A percentile compares a stretch with the other conserved stretches of the same genome.
phyloP scores from a whole-genome alignment of 2,113 vertebrate species.

The Lichenostomus cassidix region DNA sequence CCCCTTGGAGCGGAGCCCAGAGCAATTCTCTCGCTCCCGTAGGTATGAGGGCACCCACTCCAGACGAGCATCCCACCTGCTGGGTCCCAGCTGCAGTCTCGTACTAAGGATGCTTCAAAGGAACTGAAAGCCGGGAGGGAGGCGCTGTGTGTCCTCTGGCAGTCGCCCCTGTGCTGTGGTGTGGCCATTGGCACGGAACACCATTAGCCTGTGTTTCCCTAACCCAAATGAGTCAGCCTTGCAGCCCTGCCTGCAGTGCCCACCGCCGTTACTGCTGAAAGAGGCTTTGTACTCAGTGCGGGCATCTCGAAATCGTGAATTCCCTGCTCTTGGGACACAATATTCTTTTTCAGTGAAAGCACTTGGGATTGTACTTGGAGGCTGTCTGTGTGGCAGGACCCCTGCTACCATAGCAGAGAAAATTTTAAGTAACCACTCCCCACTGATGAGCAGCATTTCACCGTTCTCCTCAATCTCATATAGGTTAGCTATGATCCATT shows the following conservation, averaged over 20 bases:
- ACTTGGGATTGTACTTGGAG: rapidly evolving
- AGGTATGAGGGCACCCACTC: not conserved
- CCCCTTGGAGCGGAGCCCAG: rapidly evolving
- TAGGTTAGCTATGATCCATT: rapidly evolving
- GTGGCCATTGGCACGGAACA: not conserved
- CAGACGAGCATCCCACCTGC: not conserved
- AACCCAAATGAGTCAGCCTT: not conserved
- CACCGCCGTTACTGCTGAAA: rapidly evolving
- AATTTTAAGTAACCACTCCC: not conserved
- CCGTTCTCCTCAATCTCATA: rapidly evolving
- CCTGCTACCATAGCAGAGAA: not conserved
- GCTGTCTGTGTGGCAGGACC: not conserved
- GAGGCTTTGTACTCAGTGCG: not conserved
- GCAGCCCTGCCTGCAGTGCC: not conserved
- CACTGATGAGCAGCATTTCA: not conserved
- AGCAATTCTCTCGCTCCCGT: rapidly evolving
- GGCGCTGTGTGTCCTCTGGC: rapidly evolving
- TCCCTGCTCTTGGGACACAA: not conserved
- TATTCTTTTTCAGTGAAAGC: not conserved
- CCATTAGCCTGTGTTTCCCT: not conserved
- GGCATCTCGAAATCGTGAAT: not conserved
- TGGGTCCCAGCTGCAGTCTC: not conserved
- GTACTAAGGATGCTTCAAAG: not conserved
- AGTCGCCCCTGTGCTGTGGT: rapidly evolving
- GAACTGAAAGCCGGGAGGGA: rapidly evolving